Evolutionary conservation across 2,888 invertebrate genomes (phyloP).

Genomic region (Carabus problematicus): DNA sequence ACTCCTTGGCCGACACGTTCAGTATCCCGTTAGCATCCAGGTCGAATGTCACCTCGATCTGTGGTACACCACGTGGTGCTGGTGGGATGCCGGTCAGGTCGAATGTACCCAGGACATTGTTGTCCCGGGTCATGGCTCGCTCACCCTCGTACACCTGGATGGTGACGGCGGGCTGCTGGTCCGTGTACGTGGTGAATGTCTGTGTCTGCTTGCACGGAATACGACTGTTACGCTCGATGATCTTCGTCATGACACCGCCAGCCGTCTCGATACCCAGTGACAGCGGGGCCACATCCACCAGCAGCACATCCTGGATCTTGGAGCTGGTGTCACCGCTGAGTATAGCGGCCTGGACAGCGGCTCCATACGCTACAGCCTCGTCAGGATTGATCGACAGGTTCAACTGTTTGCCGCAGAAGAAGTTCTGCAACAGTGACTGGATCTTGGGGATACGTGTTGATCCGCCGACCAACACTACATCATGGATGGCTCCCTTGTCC

Average conservation of each 20-base stretch:
- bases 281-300: constrained; percentile 73
- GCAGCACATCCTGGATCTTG: constrained; percentile 75
- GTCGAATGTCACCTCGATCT: constrained; percentile 76
- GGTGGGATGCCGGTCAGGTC: constrained; percentile 75
- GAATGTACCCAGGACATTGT: constrained; percentile 72
- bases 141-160: constrained; percentile 74
- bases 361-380: constrained; percentile 57
- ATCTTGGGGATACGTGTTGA: constrained; percentile 83
- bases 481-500: constrained; percentile 77
- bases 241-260: constrained; percentile 78
- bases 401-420: constrained; percentile 68
- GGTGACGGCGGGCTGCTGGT: constrained; percentile 70
- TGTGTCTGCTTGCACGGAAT: constrained; percentile 66
- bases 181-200: constrained; percentile 71
- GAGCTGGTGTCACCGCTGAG: constrained; percentile 64
- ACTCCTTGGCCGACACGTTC: constrained; percentile 64
- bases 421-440: constrained; percentile 75
- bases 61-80: constrained; percentile 71
- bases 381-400: constrained; percentile 57
- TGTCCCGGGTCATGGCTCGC: constrained; percentile 82
- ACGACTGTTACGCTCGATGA: constrained; percentile 65
- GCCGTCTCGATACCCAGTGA: constrained; percentile 81
- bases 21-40: constrained; percentile 77
- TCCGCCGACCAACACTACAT: constrained; percentile 83
- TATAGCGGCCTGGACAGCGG: constrained; percentile 56